phyloP scores from a whole-genome alignment of 2,797 vertebrate species.

The Anomalospiza imberbis region DNA sequence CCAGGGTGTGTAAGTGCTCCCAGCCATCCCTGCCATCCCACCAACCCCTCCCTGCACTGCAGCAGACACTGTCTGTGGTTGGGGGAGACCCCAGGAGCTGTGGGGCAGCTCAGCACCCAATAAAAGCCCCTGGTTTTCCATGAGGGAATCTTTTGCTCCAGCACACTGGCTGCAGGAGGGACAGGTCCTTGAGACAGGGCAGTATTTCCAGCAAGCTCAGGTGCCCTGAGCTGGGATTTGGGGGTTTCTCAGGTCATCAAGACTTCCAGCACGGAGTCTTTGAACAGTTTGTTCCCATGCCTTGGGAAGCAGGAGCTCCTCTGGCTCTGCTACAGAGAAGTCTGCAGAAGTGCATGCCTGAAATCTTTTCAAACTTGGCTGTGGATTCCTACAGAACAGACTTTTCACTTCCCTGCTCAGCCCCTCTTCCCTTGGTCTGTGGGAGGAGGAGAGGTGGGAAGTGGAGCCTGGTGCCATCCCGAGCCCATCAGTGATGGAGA shows the following conservation, averaged over 20 bases:
- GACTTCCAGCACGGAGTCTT: not conserved
- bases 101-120: not conserved
- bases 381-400: not conserved
- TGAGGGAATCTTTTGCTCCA: not conserved
- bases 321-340: not conserved
- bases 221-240: not conserved
- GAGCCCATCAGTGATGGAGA: not conserved
- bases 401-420: not conserved
- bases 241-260: not conserved
- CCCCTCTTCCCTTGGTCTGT: not conserved
- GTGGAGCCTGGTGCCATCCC: not conserved
- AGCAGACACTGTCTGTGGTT: not conserved
- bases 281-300: not conserved
- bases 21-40: not conserved
- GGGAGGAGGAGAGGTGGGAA: not conserved
- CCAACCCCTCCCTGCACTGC: accelerated
- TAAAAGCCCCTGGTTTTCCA: not conserved
- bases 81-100: not conserved
- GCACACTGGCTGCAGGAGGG: not conserved
- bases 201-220: not conserved
- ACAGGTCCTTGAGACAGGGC: not conserved
- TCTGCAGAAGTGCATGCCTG: not conserved
- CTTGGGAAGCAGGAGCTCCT: not conserved
- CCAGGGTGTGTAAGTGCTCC: not conserved
- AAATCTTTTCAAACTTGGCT: slow-evolving; percentile 11